phyloP scores from a whole-genome alignment of 2,113 vertebrate species.

The Psilopsiagon aymara region DNA sequence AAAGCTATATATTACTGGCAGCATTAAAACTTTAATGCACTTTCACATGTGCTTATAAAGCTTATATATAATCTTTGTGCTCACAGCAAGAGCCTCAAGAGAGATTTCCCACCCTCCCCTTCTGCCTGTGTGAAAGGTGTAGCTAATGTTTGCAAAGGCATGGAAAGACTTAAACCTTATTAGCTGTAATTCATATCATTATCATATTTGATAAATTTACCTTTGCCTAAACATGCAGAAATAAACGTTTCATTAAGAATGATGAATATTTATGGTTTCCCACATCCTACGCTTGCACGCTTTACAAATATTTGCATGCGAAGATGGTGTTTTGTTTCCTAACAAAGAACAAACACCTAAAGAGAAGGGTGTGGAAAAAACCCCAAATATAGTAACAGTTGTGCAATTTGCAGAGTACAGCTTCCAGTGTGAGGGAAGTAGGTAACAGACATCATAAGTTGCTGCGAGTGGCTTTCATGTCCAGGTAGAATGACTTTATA shows the following conservation, averaged over 20 bases:
- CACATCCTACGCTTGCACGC: neutral
- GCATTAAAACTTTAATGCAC: neutral
- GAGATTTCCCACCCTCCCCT: neutral
- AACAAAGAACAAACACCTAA: neutral
- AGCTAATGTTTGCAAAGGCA: neutral
- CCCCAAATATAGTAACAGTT: neutral
- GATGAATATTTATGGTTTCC: constrained; percentile 13
- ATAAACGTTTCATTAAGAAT: neutral
- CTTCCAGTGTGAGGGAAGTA: neutral
- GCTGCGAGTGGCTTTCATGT: no score
- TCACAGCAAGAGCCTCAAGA: neutral
- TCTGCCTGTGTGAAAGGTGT: neutral
- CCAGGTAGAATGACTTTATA: neutral
- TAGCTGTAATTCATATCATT: neutral
- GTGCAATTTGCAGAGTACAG: neutral
- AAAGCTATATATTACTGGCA: constrained; percentile 3
- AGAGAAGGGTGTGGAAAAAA: neutral
- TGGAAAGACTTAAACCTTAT: neutral
- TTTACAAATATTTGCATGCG: neutral
- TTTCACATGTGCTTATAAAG: neutral
- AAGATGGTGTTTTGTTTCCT: neutral
- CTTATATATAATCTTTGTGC: neutral
- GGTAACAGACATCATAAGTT: neutral
- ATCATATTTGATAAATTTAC: neutral
- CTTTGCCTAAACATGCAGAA: neutral